Evolutionary conservation across 2,797 vertebrate genomes (phyloP), one percentile per base, ranked within the genome.

Genomic region (Bradypodion pumilum): DNA sequence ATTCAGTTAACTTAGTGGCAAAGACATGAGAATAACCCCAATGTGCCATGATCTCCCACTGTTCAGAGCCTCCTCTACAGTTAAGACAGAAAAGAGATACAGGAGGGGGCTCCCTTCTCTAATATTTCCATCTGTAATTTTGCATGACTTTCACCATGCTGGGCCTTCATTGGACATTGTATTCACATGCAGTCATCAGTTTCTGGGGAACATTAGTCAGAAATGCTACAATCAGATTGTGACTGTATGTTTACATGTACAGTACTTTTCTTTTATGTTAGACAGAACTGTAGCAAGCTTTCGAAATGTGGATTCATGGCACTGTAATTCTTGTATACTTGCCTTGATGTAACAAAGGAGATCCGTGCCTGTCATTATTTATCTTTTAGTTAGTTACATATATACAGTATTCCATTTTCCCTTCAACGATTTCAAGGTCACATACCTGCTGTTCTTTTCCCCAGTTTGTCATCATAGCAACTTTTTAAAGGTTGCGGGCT

Each of bases 161-260:
- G 29, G 42, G 32, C 15, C 78, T 85, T 94, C 68, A 27, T 89
- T 92, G 84, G 23, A 83, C 91, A 83, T 74, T 74, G 80, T 80
- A 77, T 90, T 86, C 86, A 92, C 92, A 89, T 74, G 79, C 81
- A 89, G 60, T 84, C 60, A 44, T 81, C 21, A 82, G 80, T 87
- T 92, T 72, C 81, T 92, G 75, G 82, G 86, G 79, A 93, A 91
- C 87, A 78, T 59, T 80, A 19, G 37, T 83, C 21, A 78, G 72
- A 75, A 77, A 84, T 82, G 79, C 79, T n/a, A 89, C 82, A 86
- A 77, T 87, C 76, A 88, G 68, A 68, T 25, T 89, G 72, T 65
- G 80, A 88, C 82, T 85, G 89, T n/a, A n/a, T n/a, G n/a, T n/a
- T n/a, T n/a, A n/a, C n/a, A n/a, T n/a, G n/a, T 72, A 21, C 86